These are phyloP conservation scores for Lymantria dispar DNA, from an alignment of 2,888 invertebrate species.

Conservation along the genomic window DNA sequence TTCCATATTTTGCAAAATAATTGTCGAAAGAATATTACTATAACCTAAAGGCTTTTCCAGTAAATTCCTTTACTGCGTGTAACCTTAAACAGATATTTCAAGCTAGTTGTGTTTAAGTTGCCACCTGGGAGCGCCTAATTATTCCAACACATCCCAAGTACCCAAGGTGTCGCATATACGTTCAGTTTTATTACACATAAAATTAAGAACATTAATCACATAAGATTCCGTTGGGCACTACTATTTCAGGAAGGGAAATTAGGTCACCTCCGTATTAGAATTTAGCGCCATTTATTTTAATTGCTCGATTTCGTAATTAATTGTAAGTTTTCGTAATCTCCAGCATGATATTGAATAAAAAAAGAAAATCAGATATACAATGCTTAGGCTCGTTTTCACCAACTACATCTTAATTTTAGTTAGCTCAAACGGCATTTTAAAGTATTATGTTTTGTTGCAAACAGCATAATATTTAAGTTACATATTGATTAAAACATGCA, in stretches of 20 bases:
- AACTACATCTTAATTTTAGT: too few species aligned
- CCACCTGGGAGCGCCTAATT: slow-evolving; percentile 74
- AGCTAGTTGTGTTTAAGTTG: slow-evolving; percentile 63
- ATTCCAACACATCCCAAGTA: slow-evolving; percentile 51
- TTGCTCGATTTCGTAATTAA: neutral
- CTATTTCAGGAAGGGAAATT: slow-evolving; percentile 24
- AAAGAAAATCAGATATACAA: too few species aligned
- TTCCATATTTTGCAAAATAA: too few species aligned
- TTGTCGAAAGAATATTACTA: too few species aligned
- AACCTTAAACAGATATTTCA: slow-evolving; percentile 72
- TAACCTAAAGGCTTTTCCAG: slow-evolving; percentile 21
- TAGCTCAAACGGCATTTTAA: too few species aligned
- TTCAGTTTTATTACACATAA: slow-evolving; percentile 42
- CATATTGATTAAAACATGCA: too few species aligned
- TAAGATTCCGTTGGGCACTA: slow-evolving; percentile 17
- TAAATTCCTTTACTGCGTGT: slow-evolving; percentile 35
- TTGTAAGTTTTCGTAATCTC: neutral
- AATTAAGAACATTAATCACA: slow-evolving; percentile 41
- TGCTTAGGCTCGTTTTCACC: too few species aligned
- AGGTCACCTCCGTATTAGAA: slow-evolving; percentile 19
- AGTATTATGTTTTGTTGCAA: too few species aligned
- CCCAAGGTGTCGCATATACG: slow-evolving; percentile 35
- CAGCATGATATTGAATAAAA: too few species aligned
- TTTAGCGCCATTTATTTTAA: slow-evolving; percentile 17
- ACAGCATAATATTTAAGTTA: too few species aligned